Evolutionary conservation across 2,113 vertebrate species (phyloP).

Genomic region (Neolamprologus brichardi): DNA sequence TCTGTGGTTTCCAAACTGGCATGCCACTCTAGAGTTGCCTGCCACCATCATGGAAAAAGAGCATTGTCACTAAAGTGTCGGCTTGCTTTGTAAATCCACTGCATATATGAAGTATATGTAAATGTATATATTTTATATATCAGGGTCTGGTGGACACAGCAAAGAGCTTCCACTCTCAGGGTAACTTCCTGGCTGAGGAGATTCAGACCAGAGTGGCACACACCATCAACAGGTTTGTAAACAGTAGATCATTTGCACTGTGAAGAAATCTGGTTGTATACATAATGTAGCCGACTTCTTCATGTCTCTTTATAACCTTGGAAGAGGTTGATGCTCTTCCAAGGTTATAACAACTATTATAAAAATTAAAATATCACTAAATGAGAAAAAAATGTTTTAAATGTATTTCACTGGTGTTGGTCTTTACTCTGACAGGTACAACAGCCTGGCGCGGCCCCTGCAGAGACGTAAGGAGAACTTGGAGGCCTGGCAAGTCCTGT

Average conservation of each 20-base stretch:
- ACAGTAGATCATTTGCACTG: not conserved
- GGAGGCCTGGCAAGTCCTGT: conserved; percentile 76
- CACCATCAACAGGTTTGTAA: conserved; percentile 75
- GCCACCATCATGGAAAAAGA: not conserved
- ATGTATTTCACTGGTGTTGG: not conserved
- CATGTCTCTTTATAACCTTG: not conserved
- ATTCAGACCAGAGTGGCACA: conserved; percentile 71
- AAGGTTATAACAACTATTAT: not conserved
- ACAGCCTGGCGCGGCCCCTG: conserved; percentile 71
- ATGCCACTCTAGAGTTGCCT: not conserved
- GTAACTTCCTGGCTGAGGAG: conserved; percentile 76
- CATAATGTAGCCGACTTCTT: not conserved
- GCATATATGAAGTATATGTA: not conserved
- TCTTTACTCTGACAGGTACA: conserved; percentile 66
- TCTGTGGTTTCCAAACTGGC: not conserved
- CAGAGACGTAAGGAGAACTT: conserved; percentile 67
- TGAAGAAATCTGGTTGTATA: not conserved
- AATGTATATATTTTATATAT: not conserved
- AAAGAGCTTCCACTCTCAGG: conserved; percentile 68
- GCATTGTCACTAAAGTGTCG: not conserved
- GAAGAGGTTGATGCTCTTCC: not conserved
- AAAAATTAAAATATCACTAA: not conserved
- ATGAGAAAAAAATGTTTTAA: not conserved
- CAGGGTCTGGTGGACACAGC: conserved; percentile 71
- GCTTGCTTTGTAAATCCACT: not conserved